Conservation (phyloP, 2,888 invertebrate genomes). For the Rhopalosiphum nymphaeae region DNA sequence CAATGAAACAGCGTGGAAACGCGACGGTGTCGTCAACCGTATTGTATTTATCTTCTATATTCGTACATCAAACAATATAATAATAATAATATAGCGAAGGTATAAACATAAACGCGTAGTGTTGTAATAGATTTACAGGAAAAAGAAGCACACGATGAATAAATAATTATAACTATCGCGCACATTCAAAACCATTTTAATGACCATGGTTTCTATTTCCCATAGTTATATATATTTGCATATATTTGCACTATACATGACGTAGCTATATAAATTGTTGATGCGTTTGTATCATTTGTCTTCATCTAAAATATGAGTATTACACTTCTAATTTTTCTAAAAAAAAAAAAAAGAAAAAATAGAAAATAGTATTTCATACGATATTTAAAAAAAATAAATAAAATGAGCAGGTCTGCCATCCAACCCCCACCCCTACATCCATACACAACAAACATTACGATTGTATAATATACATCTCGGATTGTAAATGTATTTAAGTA, state of each 20-base stretch:
- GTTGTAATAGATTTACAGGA: neutral
- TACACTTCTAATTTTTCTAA: neutral
- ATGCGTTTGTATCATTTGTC: neutral
- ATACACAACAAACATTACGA: no score
- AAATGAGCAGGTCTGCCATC: neutral
- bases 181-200: neutral
- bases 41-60: neutral
- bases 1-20: neutral
- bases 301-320: neutral
- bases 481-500: neutral
- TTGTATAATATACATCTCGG: neutral
- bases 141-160: neutral
- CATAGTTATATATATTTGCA: no score
- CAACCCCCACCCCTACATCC: neutral
- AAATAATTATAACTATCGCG: neutral
- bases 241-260: neutral
- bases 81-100: neutral
- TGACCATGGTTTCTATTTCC: neutral
- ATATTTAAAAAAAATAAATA: neutral
- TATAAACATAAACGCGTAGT: neutral
- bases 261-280: neutral
- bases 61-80: neutral
- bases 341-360: neutral
- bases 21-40: neutral
- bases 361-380: no score